phyloP scores from a whole-genome alignment of 2,797 vertebrate genomes.

The Rhinatrema bivittatum region DNA sequence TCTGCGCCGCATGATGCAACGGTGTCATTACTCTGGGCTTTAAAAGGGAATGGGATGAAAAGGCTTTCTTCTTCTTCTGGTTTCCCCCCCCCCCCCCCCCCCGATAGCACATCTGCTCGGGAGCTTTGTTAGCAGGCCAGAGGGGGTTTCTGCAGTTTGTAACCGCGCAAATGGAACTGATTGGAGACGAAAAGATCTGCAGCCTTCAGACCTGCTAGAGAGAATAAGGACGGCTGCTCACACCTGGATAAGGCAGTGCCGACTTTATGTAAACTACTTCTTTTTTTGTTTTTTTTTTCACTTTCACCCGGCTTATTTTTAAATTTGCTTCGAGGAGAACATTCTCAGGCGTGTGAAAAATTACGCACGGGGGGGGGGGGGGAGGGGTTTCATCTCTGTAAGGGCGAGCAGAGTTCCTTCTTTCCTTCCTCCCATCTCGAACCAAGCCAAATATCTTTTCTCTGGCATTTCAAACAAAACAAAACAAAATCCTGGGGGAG shows the following conservation, averaged over 20 bases:
- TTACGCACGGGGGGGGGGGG: too few relatives aligned
- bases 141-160: slow-evolving; percentile 33
- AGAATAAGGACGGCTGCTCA: slow-evolving; percentile 23
- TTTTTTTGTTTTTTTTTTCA: slow-evolving; percentile 13
- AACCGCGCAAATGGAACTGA: slow-evolving; percentile 48
- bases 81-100: too few relatives aligned
- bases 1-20: slow-evolving; percentile 66
- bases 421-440: too few relatives aligned
- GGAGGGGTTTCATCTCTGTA: too few relatives aligned
- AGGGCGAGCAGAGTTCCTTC: too few relatives aligned
- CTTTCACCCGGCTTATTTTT: slow-evolving; percentile 2
- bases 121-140: slow-evolving; percentile 29
- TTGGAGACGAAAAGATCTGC: slow-evolving; percentile 43
- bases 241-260: slow-evolving; percentile 38
- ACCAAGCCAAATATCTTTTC: too few relatives aligned
- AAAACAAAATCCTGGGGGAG: too few relatives aligned
- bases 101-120: slow-evolving; percentile 62
- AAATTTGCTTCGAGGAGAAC: slow-evolving; percentile 2
- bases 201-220: slow-evolving; percentile 38
- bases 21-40: slow-evolving; percentile 62
- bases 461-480: too few relatives aligned
- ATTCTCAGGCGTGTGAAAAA: background rate
- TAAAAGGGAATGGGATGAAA: slow-evolving; percentile 58
- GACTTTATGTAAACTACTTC: slow-evolving; percentile 33
- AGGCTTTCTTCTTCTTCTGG: too few relatives aligned